Base-by-base conservation (phyloP, 2,888 invertebrate species). In the Cephalotes varians region DNA sequence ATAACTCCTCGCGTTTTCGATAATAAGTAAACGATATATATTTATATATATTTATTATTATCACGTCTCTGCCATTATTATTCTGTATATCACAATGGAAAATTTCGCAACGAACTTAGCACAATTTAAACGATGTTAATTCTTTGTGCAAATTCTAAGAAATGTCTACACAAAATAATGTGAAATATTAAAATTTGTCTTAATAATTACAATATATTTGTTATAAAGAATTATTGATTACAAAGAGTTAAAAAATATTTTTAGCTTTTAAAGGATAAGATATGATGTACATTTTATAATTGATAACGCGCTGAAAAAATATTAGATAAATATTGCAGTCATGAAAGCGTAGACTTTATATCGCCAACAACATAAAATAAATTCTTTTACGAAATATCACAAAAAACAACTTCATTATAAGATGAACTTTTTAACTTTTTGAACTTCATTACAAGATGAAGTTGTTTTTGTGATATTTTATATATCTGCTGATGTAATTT, bases 271-370 rank as follows among this genome's bases (percentile, higher is more conserved):
- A 51, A 56, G 31, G 40, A 77, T 54, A 67, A 69, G 54, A 77
- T 69, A 69, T 21, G 54, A 77, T 15, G n/a, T 60, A 67, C 56
- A 77, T 56, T 67, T 69, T 25, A 12, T 31, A 31, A 69, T 56
- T 69, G 69, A 77, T 77, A 77, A 77, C 40, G 7, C 31, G 2
- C 18, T 77, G 56, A 77, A 77, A 65, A n/a, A 67, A 76, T 76
- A 67, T 49, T 67, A 76, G 40, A 76, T 67, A 76, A 76, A 76
- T 54, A 21, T 28, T 40, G 67, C 21, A 49, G 25, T 62, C 74
- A 25, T 40, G 49, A 65, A 65, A 65, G 37, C 9, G 18, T n/a
- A 47, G 31, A 12, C 51, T 25, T 64, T 25, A 54, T 44, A 56
- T 44, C 67, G 44, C 31, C 54, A 18, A 37, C 34, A n/a, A 54